Percentiles rank a stretch among this genome's conserved stretches.
Evolutionary conservation across 2,888 invertebrate species (phyloP).

Genomic region (Aethes cnicana): DNA sequence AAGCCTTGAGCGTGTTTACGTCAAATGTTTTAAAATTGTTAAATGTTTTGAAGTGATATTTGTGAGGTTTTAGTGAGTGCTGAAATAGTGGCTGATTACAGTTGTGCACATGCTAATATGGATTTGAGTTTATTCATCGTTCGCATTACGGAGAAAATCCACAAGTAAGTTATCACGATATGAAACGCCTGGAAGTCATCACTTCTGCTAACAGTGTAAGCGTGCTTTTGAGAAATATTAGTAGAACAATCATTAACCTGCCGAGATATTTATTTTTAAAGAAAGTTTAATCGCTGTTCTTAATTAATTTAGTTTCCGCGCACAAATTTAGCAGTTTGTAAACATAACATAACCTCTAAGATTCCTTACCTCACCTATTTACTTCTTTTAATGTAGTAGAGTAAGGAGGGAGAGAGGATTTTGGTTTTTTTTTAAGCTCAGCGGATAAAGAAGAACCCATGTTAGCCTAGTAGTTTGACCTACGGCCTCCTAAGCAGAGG

Average conservation of each 20-base stretch:
- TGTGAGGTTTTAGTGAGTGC: slow-evolving; percentile 45
- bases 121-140: slow-evolving; percentile 39
- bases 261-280: not conserved
- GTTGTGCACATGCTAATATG: slow-evolving; percentile 50
- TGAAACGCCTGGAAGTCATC: slow-evolving; percentile 63
- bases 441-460: too few relatives aligned
- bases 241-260: too few relatives aligned
- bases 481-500: too few relatives aligned
- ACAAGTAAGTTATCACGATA: slow-evolving; percentile 50
- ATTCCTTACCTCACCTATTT: slow-evolving; percentile 27
- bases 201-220: slow-evolving; percentile 48
- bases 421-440: not conserved
- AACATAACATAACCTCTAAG: slow-evolving; percentile 81
- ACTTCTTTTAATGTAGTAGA: too few relatives aligned
- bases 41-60: slow-evolving; percentile 49
- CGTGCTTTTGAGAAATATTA: slow-evolving; percentile 26
- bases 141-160: slow-evolving; percentile 49
- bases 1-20: slow-evolving; percentile 68
- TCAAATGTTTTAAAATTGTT: slow-evolving; percentile 61
- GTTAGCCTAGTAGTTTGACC: too few relatives aligned
- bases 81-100: slow-evolving; percentile 43
- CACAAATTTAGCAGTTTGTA: slow-evolving; percentile 64
- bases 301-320: slow-evolving; percentile 33
- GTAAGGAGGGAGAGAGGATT: too few relatives aligned
- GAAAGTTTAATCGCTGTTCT: not conserved